Base-by-base conservation (phyloP, 2,797 vertebrate genomes). In the Sylvilagus floridanus region DNA sequence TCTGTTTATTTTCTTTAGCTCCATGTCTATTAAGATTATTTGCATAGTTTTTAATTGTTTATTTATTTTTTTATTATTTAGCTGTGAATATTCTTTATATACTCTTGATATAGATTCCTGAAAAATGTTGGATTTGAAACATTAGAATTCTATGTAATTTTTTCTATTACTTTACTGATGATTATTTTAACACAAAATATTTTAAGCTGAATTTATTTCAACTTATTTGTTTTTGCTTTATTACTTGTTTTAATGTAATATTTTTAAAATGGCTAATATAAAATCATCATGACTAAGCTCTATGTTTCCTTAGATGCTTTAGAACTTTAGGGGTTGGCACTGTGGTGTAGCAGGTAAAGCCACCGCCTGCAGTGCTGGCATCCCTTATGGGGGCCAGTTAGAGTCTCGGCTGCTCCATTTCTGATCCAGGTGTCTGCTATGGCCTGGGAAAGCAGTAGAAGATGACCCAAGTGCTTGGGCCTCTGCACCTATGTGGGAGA, bases 221-320 rank as follows among this genome's bases (percentile, higher is more conserved):
- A 3, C 47, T 54, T 24, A 52, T 30, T 50, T 65, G 24, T 42
- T 63, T 81, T 90, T 82, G 35, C 35, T 65, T 78, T 92, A 17
- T 47, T 73, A 16, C 32, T 79, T 73, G 6, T 54, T 81, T 85
- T 62, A 52, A 13, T 32, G 6, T 86, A 19, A 47, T 22, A 69
- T 19, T 0, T 76, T 63, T 65, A 22, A 86, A 90, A 86, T 76
- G 14, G 24, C 52, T 63, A 90, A 65, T 17, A 13, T 7, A 30
- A 66, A 3, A 17, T 76, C 10, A 50, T 37, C 13, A 76, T 26
- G 3, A 65, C 16, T 68, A 79, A 79, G 4, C 50, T 32, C 28
- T 19, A 42, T 84, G 12, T 84, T 88, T 91, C 47, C 11, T 68
- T 50, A 32, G 69, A 83, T 60, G 22, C 69, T 88, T 78, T 95